Evolutionary conservation across 2,113 vertebrate species (phyloP).

Genomic region (Phyllostomus hastatus): DNA sequence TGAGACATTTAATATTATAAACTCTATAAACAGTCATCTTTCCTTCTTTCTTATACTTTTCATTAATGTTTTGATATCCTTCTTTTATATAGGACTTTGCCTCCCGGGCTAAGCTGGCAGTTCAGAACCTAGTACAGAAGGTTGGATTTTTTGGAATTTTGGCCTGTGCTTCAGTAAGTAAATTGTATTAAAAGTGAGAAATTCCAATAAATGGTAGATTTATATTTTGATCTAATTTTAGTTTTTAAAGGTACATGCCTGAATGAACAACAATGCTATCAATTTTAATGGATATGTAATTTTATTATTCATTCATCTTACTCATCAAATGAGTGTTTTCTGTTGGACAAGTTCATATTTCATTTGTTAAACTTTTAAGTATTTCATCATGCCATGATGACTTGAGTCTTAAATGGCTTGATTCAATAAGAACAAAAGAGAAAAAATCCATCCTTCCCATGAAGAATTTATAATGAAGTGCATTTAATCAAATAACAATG

Average conservation of each 20-base stretch:
- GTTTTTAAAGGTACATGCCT: neutral
- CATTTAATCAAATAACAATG: constrained; percentile 26
- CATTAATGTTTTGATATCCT: constrained; percentile 50
- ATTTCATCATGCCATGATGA: neutral
- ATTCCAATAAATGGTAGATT: neutral
- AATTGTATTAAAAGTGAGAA: neutral
- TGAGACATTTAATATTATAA: neutral
- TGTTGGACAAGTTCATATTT: neutral
- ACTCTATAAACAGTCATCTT: neutral
- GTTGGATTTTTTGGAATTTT: constrained; percentile 97
- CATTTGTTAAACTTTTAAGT: constrained; percentile 30
- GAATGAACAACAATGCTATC: neutral
- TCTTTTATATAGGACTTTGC: constrained; percentile 88
- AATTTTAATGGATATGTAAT: neutral
- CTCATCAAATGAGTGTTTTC: constrained; percentile 41
- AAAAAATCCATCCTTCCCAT: neutral
- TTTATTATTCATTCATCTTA: constrained; percentile 24
- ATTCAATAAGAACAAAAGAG: neutral
- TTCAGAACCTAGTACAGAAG: constrained; percentile 97
- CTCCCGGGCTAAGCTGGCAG: constrained; percentile 92
- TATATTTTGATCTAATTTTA: neutral
- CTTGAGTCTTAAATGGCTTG: neutral
- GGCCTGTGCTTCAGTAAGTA: constrained; percentile 95
- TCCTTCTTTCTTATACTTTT: neutral
- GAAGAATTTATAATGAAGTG: constrained; percentile 25